Evolutionary conservation across 2,797 vertebrate genomes (phyloP), one percentile per base, ranked within the genome.

Genomic region (Neosalanx taihuensis): DNA sequence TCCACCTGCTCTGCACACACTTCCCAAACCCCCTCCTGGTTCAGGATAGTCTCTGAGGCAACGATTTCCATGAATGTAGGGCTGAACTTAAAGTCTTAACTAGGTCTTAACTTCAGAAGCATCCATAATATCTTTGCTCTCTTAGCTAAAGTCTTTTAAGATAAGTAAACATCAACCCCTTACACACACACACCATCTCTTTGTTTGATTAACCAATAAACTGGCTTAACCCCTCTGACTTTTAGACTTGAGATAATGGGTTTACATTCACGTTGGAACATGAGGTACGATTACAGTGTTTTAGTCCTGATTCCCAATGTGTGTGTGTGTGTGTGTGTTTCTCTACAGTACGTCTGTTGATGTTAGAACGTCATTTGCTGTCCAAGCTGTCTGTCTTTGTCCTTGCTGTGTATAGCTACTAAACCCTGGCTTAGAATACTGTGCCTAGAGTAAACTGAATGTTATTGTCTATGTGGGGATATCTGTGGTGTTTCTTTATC

Each of bases 401-500:
- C 75, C 82, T 69, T 78, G 29, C 29, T 4, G 63, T 69, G 83
- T 33, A 3, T 17, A 53, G 76, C 77, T 73, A 75, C 86, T 83
- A 79, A 84, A 23, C 2, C n/a, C 67, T 57, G 12, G n/a, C 6
- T 31, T n/a, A 67, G 30, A 77, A 67, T 78, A 85, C 68, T 79
- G 37, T 41, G 37, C 37, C 31, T 66, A 80, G 74, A 79, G 83
- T 76, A 69, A 85, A 78, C 77, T 77, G 81, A 82, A 76, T 89
- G 88, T 86, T 83, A 85, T 64, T 23, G 37, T 41, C 18, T 49
- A 6, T 53, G 37, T 88, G 83, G 80, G 74, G 78, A 81, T 85
- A 88, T 89, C 89, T 88, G 89, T 87, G 83, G 82, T 82, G 84
- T 88, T 86, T 82, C 53, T 85, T 89, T 84, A 80, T 86, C 81